A percentile compares a stretch with the other conserved stretches of the same genome.
These are phyloP conservation scores for Plumapathes pennacea DNA, from an alignment of 92 coral and sea anemone genomes.

Conservation along the genomic window DNA sequence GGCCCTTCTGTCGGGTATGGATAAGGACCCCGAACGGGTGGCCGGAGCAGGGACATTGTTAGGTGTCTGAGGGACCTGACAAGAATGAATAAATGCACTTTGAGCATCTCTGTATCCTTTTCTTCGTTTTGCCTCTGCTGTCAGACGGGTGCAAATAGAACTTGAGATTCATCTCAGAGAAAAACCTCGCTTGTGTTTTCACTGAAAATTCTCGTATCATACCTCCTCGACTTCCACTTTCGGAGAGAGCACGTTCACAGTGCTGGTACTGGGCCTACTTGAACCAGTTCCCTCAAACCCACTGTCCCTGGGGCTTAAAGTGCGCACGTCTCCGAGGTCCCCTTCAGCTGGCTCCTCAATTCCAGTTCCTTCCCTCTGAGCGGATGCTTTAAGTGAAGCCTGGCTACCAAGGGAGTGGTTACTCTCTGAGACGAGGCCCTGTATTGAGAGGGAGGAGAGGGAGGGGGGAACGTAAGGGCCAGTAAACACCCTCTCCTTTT, in stretches of 20 bases:
- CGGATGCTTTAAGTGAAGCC: constrained; percentile 31
- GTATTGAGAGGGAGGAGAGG: no score
- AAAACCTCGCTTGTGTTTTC: no score
- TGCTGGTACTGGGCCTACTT: constrained; percentile 68
- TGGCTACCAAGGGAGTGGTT: constrained; percentile 68
- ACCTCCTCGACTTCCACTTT: constrained; percentile 60
- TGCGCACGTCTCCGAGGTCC: constrained; percentile 9
- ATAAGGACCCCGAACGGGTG: constrained; percentile 37
- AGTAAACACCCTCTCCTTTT: no score
- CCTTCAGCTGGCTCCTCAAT: constrained; percentile 20
- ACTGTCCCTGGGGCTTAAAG: constrained; percentile 81
- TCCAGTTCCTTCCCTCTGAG: constrained; percentile 10
- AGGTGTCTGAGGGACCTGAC: no score
- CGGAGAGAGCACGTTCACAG: constrained; percentile 39
- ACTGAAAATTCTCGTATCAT: no score
- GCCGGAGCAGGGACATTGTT: no score
- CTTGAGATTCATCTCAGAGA: no score
- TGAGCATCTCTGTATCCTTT: no score
- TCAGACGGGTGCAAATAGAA: no score
- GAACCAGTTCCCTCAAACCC: constrained; percentile 90
- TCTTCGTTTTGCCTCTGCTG: no score
- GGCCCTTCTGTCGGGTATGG: constrained; percentile 37
- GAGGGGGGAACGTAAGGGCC: no score
- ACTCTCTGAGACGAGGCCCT: constrained; percentile 45
- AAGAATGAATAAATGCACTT: no score